A percentile compares a stretch with the other conserved stretches of the same genome.
Evolutionary conservation across 2,797 vertebrate species (phyloP).

Genomic region (Pseudopleuronectes americanus): DNA sequence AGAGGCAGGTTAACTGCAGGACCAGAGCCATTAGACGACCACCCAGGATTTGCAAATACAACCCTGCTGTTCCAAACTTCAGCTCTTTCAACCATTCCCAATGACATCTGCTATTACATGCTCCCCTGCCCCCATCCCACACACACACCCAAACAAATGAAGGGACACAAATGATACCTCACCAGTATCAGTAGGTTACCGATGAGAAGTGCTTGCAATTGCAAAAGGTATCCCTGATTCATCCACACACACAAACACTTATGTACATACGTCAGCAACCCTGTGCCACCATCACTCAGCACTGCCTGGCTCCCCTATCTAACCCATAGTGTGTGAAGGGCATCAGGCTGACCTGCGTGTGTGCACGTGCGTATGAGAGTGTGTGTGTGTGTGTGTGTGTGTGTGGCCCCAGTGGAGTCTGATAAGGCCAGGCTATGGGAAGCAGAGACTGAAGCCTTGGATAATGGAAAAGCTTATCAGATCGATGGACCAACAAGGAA

Average conservation of each 20-base stretch:
- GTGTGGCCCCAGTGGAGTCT: constrained; percentile 78
- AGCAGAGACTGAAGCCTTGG: constrained; percentile 83
- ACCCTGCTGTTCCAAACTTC: constrained; percentile 76
- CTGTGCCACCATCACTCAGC: constrained; percentile 82
- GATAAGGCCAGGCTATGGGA: constrained; percentile 83
- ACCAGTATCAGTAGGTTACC: constrained; percentile 73
- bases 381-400: constrained; percentile 55
- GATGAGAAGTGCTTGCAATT: constrained; percentile 80
- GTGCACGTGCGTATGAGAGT: constrained; percentile 21
- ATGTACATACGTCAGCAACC: constrained; percentile 78
- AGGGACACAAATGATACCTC: constrained; percentile 81
- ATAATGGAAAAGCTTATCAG: constrained; percentile 87
- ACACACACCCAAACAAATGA: constrained; percentile 73
- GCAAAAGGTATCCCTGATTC: constrained; percentile 77
- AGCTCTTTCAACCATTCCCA: constrained; percentile 75
- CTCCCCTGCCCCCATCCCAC: constrained; percentile 69
- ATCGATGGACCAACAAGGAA: constrained; percentile 84
- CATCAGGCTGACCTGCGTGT: constrained; percentile 77
- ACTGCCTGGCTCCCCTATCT: constrained; percentile 74
- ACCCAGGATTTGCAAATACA: constrained; percentile 83
- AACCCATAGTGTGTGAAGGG: constrained; percentile 82
- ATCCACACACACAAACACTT: constrained; percentile 70
- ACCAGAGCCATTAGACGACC: constrained; percentile 84
- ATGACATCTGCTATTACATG: constrained; percentile 80
- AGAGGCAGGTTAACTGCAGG: constrained; percentile 84